phyloP scores from a whole-genome alignment of 2,113 vertebrate species.

The Gambusia holbrooki region DNA sequence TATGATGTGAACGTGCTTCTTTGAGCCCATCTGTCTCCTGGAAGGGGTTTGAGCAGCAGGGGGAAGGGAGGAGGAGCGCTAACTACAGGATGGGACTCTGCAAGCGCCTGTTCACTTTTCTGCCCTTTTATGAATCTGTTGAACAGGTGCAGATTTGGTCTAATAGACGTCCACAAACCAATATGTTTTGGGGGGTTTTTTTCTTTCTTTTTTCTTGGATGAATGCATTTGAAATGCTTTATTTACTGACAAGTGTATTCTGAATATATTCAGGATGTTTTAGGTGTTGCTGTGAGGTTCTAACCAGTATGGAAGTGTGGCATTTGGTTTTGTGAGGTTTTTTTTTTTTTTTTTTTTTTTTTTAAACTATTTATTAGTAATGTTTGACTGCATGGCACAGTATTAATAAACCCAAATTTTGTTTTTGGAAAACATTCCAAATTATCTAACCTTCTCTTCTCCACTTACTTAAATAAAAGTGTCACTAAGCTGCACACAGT shows the following conservation, averaged over 20 bases:
- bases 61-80: conserved; percentile 5
- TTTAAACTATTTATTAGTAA: too few species aligned
- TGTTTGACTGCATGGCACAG: too few species aligned
- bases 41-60: conserved; percentile 56
- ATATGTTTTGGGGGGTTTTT: not conserved
- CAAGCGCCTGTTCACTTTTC: conserved; percentile 27
- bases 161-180: not conserved
- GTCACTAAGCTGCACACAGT: too few species aligned
- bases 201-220: too few species aligned
- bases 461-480: too few species aligned
- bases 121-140: conserved; percentile 35
- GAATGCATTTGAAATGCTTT: conserved; percentile 1
- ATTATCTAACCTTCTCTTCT: too few species aligned
- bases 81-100: conserved; percentile 14
- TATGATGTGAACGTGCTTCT: conserved; percentile 40
- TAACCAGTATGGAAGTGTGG: too few species aligned
- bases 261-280: too few species aligned
- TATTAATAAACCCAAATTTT: too few species aligned
- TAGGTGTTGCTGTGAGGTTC: not conserved
- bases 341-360: too few species aligned
- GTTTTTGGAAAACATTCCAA: too few species aligned
- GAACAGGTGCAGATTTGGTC: conserved; percentile 18
- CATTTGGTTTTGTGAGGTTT: too few species aligned
- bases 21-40: conserved; percentile 50
- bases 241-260: not conserved